Percentiles rank a stretch among this genome's conserved stretches.
Conservation (phyloP, 2,113 vertebrate species). For the Lophochroa leadbeateri region DNA sequence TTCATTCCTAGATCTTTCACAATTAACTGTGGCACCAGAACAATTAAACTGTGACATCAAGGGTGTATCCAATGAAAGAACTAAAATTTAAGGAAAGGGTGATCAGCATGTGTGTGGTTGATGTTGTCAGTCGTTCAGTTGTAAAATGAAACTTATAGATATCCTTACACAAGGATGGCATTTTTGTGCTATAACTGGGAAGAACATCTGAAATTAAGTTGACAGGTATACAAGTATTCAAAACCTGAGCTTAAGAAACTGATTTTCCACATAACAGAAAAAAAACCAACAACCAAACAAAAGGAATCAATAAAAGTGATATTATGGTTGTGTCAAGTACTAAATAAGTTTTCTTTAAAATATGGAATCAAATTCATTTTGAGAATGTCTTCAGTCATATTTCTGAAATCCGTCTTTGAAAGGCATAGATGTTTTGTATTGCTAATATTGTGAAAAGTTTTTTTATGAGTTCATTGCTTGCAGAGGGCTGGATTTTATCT, state of each 20-base stretch:
- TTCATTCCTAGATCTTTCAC: neutral
- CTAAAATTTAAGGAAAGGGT: neutral
- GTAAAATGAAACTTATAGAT: neutral
- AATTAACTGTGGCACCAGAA: neutral
- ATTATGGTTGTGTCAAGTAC: neutral
- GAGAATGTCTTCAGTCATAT: neutral
- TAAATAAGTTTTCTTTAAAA: neutral
- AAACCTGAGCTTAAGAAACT: neutral
- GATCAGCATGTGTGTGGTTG: accelerated
- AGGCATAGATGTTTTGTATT: neutral
- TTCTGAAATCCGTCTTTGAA: neutral
- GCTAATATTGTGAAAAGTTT: neutral
- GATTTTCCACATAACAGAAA: neutral
- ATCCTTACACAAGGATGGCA: neutral
- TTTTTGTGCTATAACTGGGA: neutral
- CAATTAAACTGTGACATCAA: neutral
- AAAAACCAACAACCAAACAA: neutral
- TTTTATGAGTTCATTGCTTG: neutral
- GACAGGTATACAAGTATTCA: neutral
- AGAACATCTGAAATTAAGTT: neutral
- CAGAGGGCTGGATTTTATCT: neutral
- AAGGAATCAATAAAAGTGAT: neutral
- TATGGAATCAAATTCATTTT: neutral
- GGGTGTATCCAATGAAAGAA: neutral
- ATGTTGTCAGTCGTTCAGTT: neutral